These are phyloP conservation scores for Myotis myotis DNA, from an alignment of 2,797 vertebrate genomes.

Conservation along the genomic window DNA sequence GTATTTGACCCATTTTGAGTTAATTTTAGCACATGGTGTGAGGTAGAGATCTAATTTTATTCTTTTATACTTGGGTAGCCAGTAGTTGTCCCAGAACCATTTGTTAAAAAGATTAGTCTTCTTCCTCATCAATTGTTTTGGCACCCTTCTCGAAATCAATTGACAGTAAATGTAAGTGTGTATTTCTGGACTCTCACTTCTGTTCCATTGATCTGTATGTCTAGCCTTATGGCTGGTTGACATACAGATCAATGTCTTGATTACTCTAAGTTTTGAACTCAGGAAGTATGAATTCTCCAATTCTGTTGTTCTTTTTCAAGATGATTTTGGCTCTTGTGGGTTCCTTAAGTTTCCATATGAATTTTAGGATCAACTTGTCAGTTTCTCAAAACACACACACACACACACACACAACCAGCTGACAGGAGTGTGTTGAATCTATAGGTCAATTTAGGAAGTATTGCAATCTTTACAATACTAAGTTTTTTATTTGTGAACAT, in stretches of 20 bases:
- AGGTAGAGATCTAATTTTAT: neutral
- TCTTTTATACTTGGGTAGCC: neutral
- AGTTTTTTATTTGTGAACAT: neutral
- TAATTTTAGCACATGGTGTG: neutral
- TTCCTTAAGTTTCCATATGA: neutral
- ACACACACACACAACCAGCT: neutral
- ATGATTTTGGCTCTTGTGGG: neutral
- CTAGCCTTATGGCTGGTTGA: neutral
- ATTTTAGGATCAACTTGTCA: conserved; percentile 6
- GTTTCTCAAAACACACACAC: neutral
- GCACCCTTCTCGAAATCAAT: neutral
- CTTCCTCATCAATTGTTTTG: neutral
- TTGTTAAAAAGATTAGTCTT: neutral
- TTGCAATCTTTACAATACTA: neutral
- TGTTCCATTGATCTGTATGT: neutral
- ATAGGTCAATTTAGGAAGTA: neutral
- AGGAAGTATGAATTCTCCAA: neutral
- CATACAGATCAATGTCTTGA: neutral
- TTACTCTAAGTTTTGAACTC: neutral
- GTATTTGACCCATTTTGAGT: neutral
- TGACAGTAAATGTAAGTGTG: neutral
- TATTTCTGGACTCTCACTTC: neutral
- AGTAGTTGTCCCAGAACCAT: neutral
- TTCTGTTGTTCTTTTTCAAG: neutral
- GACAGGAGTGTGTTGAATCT: neutral